phyloP scores from a whole-genome alignment of 2,797 vertebrate species.

The Allobates femoralis region DNA sequence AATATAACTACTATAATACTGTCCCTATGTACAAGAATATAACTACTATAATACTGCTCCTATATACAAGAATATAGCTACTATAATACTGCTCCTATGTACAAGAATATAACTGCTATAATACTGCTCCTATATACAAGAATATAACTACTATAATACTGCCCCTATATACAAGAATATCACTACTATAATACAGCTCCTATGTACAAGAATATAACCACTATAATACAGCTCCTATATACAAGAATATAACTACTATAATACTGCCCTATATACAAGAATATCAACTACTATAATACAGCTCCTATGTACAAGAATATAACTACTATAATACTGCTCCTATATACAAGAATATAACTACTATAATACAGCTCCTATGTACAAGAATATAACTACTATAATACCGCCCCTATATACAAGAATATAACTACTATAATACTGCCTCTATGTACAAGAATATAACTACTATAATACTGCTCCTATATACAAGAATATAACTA shows the following conservation, averaged over 20 bases:
- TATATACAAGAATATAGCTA: constrained; percentile 6
- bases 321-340: no score
- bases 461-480: no score
- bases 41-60: constrained; percentile 5
- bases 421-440: no score
- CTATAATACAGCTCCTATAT: no score
- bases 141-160: not conserved
- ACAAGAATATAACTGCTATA: no score
- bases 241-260: no score
- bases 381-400: no score
- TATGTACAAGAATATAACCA: constrained; percentile 4
- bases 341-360: no score
- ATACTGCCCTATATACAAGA: constrained; percentile 19
- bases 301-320: not conserved
- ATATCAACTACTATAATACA: constrained; percentile 17
- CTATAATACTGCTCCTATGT: no score
- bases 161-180: not conserved
- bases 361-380: no score
- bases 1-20: constrained; percentile 20
- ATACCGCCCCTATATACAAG: no score
- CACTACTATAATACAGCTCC: not conserved
- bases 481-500: not conserved
- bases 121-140: not conserved
- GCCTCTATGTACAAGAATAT: no score
- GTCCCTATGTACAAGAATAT: constrained; percentile 4